Conservation (phyloP, 2,113 vertebrate species). For the Philantomba maxwellii region DNA sequence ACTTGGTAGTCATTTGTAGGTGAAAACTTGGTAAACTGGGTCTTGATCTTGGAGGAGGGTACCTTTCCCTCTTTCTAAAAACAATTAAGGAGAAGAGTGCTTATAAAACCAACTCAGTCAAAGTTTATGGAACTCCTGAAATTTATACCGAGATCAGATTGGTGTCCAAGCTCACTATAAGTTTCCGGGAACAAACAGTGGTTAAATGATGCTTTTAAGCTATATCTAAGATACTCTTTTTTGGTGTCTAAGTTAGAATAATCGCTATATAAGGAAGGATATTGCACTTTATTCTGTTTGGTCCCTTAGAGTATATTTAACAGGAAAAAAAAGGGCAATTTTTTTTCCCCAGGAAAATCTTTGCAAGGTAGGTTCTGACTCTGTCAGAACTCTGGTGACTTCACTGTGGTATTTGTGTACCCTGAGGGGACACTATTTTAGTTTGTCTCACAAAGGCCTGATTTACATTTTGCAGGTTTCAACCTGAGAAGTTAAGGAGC, state of each 20-base stretch:
- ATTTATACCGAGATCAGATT: constrained; percentile 6
- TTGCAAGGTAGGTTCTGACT: not conserved
- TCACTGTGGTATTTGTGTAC: constrained; percentile 78
- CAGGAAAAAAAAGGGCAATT: not conserved
- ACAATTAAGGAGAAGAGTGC: constrained; percentile 11
- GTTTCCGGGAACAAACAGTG: not conserved
- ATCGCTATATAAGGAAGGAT: not conserved
- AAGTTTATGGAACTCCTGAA: constrained; percentile 43
- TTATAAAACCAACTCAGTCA: not conserved
- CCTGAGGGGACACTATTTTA: constrained; percentile 80
- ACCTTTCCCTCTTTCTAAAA: constrained; percentile 27
- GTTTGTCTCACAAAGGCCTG: constrained; percentile 75
- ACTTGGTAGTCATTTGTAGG: constrained; percentile 6
- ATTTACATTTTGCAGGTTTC: constrained; percentile 82
- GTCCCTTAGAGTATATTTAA: not conserved
- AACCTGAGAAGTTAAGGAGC: constrained; percentile 67
- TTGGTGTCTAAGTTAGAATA: not conserved
- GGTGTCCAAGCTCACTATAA: not conserved
- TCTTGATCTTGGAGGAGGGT: constrained; percentile 15
- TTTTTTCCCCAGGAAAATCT: constrained; percentile 4
- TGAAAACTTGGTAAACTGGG: constrained; percentile 36
- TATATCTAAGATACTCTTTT: not conserved
- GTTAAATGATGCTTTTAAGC: not conserved
- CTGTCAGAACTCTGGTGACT: constrained; percentile 55
- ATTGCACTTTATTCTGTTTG: not conserved